Percentiles rank a stretch among this genome's conserved stretches.
Conservation (phyloP, 1,140 invertebrate genomes). For the Caenorhabditis tropicalis region DNA sequence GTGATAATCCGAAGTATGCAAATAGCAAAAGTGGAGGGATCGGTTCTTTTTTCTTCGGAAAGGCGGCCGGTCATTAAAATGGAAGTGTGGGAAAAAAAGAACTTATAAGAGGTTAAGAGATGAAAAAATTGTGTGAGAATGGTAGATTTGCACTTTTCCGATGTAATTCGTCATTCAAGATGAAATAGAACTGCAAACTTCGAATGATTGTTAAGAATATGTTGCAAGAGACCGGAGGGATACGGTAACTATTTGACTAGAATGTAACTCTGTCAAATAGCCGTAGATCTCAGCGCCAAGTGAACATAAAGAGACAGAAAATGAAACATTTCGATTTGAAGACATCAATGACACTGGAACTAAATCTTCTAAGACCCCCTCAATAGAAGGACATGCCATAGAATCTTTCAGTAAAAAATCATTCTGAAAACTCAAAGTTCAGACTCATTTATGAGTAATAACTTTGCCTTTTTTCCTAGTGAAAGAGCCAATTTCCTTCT, state of each 20-base stretch:
- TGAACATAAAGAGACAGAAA: too few relatives aligned
- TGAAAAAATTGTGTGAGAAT: constrained; percentile 7
- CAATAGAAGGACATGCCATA: neutral
- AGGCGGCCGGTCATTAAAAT: constrained; percentile 15
- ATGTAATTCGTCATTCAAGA: neutral
- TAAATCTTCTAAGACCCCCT: too few relatives aligned
- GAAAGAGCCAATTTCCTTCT: neutral
- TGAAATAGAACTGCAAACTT: neutral
- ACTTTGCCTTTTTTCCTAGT: neutral
- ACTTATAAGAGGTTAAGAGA: neutral
- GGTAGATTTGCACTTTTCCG: neutral
- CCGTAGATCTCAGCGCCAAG: too few relatives aligned
- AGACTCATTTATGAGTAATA: too few relatives aligned
- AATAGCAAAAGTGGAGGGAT: constrained; percentile 34
- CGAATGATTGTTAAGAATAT: too few relatives aligned
- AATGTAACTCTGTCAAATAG: too few relatives aligned
- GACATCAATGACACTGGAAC: too few relatives aligned
- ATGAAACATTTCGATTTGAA: too few relatives aligned
- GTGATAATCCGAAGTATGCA: constrained; percentile 41
- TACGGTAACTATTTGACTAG: too few relatives aligned
- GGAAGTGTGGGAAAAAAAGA: neutral
- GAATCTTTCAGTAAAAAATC: neutral
- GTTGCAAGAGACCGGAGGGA: too few relatives aligned
- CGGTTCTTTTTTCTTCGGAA: neutral
- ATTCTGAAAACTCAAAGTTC: too few relatives aligned